Base-by-base conservation (phyloP, 2,797 vertebrate genomes). In the Rhyacichthys aspro region DNA sequence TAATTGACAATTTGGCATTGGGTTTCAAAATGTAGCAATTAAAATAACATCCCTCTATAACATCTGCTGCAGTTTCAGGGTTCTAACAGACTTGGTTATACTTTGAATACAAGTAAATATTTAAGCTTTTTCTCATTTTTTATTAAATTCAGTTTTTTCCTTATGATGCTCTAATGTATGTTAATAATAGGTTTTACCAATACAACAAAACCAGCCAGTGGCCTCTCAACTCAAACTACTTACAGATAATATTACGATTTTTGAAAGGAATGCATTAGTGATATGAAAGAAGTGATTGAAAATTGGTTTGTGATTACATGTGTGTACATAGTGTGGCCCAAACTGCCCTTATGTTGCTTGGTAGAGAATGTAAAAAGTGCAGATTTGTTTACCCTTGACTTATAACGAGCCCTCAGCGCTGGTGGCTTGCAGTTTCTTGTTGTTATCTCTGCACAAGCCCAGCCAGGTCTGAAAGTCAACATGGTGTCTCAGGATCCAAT, bases 391-490 rank as follows among this genome's bases (percentile, higher is more conserved):
- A 50, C 44, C 41, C 9, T 41, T 58, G 33, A 57, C 37, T 55
- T 41, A 32, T 23, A 12, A 9, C 5, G 12, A 38, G 44, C 36
- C 19, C 34, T 3, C 43, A 7, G 47, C n/a, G 1, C 9, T 11
- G 1, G 33, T 48, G 46, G 57, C 38, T 32, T 43, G 50, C 49
- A 14, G 48, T 41, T 52, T 50, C 32, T 33, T 0, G 32, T 46
- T 58, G 23, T 64, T 63, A 41, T 63, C 54, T 43, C 19, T 19
- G 43, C 32, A 9, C 6, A 42, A 3, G 6, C n/a, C 36, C 32
- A 46, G 53, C 44, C 52, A 49, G 47, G 44, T 37, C 55, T 59
- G 36, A 50, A 55, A 59, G 48, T 50, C 43, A 61, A 15, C 11
- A 9, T 3, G 43, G 18, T 61, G 11, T 34, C 46, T 53, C 48